These are phyloP conservation scores for Siniperca obscura DNA, from an alignment of 2,797 vertebrate species.

Conservation along the genomic window DNA sequence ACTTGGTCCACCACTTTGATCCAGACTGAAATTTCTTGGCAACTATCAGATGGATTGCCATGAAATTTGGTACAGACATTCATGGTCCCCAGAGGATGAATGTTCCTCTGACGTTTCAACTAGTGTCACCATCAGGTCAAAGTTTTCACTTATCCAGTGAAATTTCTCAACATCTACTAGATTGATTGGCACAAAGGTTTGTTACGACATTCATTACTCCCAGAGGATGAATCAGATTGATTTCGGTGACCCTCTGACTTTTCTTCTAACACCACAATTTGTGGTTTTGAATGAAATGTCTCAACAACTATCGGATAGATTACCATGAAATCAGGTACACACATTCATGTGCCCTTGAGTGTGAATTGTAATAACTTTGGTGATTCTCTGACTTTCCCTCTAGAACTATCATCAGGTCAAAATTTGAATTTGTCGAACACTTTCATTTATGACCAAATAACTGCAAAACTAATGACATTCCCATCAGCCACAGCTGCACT, in stretches of 20 bases:
- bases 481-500: background rate
- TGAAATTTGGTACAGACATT: background rate
- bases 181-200: background rate
- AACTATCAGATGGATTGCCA: too few species aligned
- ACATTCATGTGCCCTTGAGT: background rate
- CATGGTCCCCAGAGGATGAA: background rate
- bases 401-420: too few species aligned
- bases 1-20: background rate
- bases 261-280: background rate
- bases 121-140: too few species aligned
- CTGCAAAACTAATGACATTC: background rate
- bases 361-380: background rate
- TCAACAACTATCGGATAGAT: background rate
- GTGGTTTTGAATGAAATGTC: background rate
- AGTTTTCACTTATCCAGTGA: background rate
- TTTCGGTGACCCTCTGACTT: background rate
- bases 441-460: background rate
- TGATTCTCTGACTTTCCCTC: background rate
- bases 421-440: background rate
- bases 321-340: background rate
- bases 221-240: background rate
- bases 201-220: background rate
- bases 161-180: too few species aligned
- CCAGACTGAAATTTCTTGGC: background rate
- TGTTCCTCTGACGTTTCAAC: too few species aligned